These are phyloP conservation scores for Dione juno DNA, from an alignment of 2,888 invertebrate species.

Conservation along the genomic window DNA sequence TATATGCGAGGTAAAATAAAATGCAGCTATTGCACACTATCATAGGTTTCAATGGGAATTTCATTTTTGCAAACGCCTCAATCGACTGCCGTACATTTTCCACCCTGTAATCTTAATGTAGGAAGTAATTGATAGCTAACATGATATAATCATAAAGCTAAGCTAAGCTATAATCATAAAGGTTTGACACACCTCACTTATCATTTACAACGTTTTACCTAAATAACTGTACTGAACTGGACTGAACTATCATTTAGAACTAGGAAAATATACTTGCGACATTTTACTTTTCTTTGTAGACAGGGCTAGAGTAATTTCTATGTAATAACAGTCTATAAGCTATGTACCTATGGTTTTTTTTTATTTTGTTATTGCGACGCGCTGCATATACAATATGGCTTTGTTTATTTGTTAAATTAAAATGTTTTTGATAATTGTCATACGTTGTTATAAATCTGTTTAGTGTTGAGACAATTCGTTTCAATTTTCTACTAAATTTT, in stretches of 20 bases:
- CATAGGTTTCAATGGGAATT: not conserved
- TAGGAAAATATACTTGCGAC: slow-evolving; percentile 9
- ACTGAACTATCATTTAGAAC: too few relatives aligned
- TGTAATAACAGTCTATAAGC: not conserved
- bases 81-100: not conserved
- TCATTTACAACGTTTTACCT: not conserved
- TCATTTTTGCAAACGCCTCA: slow-evolving; percentile 8
- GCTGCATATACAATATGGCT: not conserved
- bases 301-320: not conserved
- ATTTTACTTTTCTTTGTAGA: slow-evolving; percentile 5
- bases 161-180: slow-evolving; percentile 18
- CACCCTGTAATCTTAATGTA: slow-evolving; percentile 7
- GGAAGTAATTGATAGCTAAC: not conserved
- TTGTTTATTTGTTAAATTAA: not conserved
- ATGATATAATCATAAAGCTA: slow-evolving; percentile 20
- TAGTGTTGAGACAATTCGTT: too few relatives aligned
- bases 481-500: too few relatives aligned
- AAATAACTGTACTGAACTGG: too few relatives aligned
- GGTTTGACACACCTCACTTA: slow-evolving; percentile 3
- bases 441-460: too few relatives aligned
- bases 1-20: not conserved
- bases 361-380: not conserved
- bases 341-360: not conserved
- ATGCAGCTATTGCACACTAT: not conserved
- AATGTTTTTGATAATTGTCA: not conserved